Evolutionary conservation across 2,888 invertebrate genomes (phyloP).

Genomic region (Meandrusa payeni): DNA sequence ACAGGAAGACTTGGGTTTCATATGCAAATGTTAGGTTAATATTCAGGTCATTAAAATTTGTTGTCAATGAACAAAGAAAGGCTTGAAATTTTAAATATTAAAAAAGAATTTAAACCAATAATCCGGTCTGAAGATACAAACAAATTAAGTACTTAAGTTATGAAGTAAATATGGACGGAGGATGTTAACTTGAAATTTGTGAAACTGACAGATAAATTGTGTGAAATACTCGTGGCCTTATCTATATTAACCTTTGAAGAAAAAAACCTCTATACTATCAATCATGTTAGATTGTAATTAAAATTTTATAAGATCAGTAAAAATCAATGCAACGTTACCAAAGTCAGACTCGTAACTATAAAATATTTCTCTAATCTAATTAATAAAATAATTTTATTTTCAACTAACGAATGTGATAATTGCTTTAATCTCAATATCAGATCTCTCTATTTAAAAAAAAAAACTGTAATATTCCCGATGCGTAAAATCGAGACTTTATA

Average conservation of each 20-base stretch:
- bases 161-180: constrained; percentile 73
- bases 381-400: constrained; percentile 22
- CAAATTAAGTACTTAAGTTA: constrained; percentile 74
- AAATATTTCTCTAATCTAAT: constrained; percentile 24
- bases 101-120: too few relatives aligned
- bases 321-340: constrained; percentile 14
- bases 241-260: background rate
- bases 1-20: background rate
- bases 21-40: too few relatives aligned
- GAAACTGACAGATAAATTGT: constrained; percentile 10
- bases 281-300: background rate
- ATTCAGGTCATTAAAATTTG: too few relatives aligned
- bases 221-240: too few relatives aligned
- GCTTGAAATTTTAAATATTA: too few relatives aligned
- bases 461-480: constrained; percentile 44
- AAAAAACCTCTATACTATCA: too few relatives aligned
- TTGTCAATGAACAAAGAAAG: too few relatives aligned
- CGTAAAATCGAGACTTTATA: constrained; percentile 42
- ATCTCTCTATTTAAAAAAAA: constrained; percentile 62
- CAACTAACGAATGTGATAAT: constrained; percentile 46
- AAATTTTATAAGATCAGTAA: constrained; percentile 4
- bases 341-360: constrained; percentile 21
- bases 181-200: constrained; percentile 51
- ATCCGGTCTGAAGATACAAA: constrained; percentile 43
- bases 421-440: constrained; percentile 76